These are phyloP conservation scores for Hirundo rustica DNA, from an alignment of 2,797 vertebrate species.

Conservation along the genomic window DNA sequence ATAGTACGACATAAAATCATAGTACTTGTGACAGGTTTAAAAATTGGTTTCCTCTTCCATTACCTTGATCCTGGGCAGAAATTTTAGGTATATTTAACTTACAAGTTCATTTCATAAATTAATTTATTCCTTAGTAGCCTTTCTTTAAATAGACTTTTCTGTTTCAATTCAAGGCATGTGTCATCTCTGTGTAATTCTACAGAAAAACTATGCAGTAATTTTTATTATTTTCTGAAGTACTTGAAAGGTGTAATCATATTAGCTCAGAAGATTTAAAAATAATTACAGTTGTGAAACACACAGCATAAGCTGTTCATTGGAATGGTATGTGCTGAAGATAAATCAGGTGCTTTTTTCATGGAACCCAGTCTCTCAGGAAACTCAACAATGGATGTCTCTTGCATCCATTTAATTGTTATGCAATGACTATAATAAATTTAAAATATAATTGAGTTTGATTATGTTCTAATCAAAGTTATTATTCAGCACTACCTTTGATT, in stretches of 20 bases:
- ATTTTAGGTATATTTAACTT: neutral
- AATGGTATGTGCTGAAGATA: neutral
- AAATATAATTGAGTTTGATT: neutral
- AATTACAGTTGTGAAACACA: neutral
- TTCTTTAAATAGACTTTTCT: neutral
- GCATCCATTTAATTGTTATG: neutral
- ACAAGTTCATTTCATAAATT: neutral
- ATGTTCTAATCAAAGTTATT: neutral
- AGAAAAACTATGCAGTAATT: neutral
- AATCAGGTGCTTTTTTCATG: neutral
- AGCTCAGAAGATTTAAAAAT: slow-evolving; percentile 19
- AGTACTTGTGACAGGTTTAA: neutral
- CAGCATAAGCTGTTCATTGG: neutral
- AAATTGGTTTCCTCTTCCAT: neutral
- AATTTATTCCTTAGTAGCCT: neutral
- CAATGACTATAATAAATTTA: neutral
- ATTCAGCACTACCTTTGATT: neutral
- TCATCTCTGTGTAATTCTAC: neutral
- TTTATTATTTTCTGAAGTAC: slow-evolving; percentile 1
- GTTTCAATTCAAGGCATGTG: neutral
- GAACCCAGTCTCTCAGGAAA: neutral
- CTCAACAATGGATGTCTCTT: neutral
- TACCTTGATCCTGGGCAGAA: neutral
- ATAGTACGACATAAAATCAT: neutral
- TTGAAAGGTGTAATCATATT: neutral